These are phyloP conservation scores for Pseudeuparius sepicola DNA, from an alignment of 2,888 invertebrate genomes.

Conservation along the genomic window DNA sequence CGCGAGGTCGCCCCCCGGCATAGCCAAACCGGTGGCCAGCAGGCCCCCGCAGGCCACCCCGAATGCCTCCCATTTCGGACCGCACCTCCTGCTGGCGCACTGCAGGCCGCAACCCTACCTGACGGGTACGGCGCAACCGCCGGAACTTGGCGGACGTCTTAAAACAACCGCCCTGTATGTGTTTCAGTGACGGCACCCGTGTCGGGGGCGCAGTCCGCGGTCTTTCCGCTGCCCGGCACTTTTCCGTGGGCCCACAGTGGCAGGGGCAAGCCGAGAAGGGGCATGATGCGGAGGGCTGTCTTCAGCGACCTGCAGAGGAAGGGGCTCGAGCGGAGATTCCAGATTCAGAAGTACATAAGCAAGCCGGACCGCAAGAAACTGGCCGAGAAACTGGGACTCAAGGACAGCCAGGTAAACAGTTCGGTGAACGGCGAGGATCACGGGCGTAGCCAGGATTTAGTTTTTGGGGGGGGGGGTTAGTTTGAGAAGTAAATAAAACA, in stretches of 20 bases:
- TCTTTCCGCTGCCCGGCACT: conserved; percentile 38
- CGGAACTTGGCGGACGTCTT: no score
- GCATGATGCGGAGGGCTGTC: conserved; percentile 95
- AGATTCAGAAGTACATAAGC: conserved; percentile 96
- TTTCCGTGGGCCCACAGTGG: conserved; percentile 90
- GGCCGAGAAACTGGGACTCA: conserved; percentile 90
- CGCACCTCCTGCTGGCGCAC: conserved; percentile 75
- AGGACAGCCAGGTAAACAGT: conserved; percentile 98
- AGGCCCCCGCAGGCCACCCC: no score
- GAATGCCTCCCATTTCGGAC: conserved; percentile 67
- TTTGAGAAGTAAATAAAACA: no score
- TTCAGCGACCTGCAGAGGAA: conserved; percentile 90
- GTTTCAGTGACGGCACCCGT: conserved; percentile 41
- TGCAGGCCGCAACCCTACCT: conserved; percentile 75
- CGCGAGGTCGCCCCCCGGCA: conserved; percentile 44
- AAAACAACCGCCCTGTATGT: no score
- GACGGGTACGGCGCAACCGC: conserved; percentile 54
- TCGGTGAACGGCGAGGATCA: no score
- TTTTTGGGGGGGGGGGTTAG: no score
- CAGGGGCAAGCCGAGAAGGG: conserved; percentile 84
- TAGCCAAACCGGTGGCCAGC: conserved; percentile 80
- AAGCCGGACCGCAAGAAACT: conserved; percentile 96
- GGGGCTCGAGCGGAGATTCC: conserved; percentile 91
- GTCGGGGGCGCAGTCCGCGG: conserved; percentile 42
- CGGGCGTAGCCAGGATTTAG: no score